Evolutionary conservation across 1,140 invertebrate genomes (phyloP), one percentile per base, ranked within the genome.

Genomic region (Wiebesia pumilae): DNA sequence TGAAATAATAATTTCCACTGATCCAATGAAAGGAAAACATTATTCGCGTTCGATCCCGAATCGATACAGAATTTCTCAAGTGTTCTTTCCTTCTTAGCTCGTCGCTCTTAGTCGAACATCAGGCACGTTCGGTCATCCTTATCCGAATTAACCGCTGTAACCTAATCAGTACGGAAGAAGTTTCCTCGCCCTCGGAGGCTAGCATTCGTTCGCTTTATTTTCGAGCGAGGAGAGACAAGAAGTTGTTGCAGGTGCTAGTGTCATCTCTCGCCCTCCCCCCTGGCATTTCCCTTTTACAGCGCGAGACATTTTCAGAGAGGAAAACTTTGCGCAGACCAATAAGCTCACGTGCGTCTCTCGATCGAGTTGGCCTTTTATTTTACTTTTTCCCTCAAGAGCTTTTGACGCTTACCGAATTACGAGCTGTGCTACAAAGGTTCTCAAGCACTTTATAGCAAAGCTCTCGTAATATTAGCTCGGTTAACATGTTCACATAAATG

Each of bases 281-380:
- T 27, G 21, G 4, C 58, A 27, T 27, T 62, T 62, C 24, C 65
- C 35, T 69, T 69, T 69, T 30, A 69, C 33, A 69, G 33, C 33
- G n/a, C 65, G 65, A 33, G 33, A 69, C 65, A 35, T 69, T 54
- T 69, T 30, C n/a, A 33, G 10, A 69, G 65, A 35, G 65, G 65
- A 30, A 69, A 35, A 35, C n/a, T 69, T 69, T 69, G 14, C 65
- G 33, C 65, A 69, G 65, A 10, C 65, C n/a, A 69, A 69, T 69
- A 69, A 35, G 65, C 65, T 30, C 65, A 16, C 6, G 33, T 35
- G 33, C 65, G 12, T 9, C 30, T 69, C 65, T 69, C 65, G 65
- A 69, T 69, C 65, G 33, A 69, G 65, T 69, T 69, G 65, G 10
- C 10, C 65, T 69, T 69, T 69, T 69, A 10, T 69, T 69, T 69